Conservation (phyloP, 2,888 invertebrate species). For the Caenorhabditis imperialis region DNA sequence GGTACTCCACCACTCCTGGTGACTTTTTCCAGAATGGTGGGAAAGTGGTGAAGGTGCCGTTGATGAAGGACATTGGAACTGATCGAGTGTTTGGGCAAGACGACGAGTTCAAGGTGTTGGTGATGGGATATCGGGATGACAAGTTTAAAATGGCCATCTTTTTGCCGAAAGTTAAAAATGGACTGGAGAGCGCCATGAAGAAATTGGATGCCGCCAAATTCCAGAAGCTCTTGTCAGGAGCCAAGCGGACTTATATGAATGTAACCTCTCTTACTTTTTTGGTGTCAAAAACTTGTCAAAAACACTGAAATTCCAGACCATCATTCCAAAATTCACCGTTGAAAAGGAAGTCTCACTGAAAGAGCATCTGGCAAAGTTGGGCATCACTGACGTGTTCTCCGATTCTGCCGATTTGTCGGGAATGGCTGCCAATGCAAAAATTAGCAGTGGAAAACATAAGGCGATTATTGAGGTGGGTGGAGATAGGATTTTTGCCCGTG, state of each 20-base stretch:
- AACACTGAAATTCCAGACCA: conserved; percentile 27
- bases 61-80: conserved; percentile 23
- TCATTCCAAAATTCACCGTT: conserved; percentile 47
- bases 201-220: conserved; percentile 25
- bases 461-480: conserved; percentile 68
- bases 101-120: conserved; percentile 52
- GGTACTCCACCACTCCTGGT: background rate
- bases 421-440: conserved; percentile 47
- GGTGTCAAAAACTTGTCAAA: background rate
- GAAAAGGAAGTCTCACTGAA: conserved; percentile 38
- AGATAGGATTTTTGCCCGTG: background rate
- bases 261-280: too few species aligned
- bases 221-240: conserved; percentile 1
- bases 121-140: conserved; percentile 55
- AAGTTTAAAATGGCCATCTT: conserved; percentile 61
- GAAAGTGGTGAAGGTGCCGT: conserved; percentile 13
- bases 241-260: conserved; percentile 7
- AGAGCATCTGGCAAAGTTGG: conserved; percentile 10
- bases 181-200: conserved; percentile 42
- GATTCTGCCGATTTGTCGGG: conserved; percentile 41
- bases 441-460: conserved; percentile 70
- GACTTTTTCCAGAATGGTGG: conserved; percentile 21
- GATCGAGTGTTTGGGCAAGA: conserved; percentile 28
- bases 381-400: conserved; percentile 41
- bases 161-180: conserved; percentile 66